Conservation (phyloP, 2,797 vertebrate genomes). For the Sebastes alutus region DNA sequence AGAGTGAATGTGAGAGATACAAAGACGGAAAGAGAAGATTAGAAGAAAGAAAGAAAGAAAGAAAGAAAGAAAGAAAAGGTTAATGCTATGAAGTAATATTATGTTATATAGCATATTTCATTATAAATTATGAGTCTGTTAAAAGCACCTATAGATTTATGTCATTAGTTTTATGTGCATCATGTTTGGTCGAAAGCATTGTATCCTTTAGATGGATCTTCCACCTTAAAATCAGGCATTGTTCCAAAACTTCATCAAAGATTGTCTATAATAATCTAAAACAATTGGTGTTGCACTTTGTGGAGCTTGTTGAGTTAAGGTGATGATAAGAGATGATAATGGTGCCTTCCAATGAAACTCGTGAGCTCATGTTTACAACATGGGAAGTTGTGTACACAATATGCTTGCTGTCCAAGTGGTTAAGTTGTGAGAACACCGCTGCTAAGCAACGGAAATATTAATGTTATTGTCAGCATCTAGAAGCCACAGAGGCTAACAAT, state of each 20-base stretch:
- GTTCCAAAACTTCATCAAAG: not conserved
- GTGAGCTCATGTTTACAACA: not conserved
- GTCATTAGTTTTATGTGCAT: not conserved
- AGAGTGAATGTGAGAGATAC: constrained; percentile 41
- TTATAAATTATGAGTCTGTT: not conserved
- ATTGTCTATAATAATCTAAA: not conserved
- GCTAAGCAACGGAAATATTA: not conserved
- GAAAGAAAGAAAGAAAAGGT: not conserved
- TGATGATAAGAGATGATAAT: not conserved
- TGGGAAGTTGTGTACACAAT: not conserved
- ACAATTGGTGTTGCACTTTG: not conserved
- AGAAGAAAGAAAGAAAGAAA: not conserved
- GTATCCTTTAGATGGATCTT: not conserved
- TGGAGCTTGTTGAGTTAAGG: not conserved
- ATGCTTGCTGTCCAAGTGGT: not conserved
- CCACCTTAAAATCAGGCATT: not conserved
- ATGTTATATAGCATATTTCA: not conserved
- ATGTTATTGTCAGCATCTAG: not conserved
- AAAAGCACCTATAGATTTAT: not conserved
- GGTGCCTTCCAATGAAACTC: not conserved
- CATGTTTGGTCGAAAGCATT: not conserved
- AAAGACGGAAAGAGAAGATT: constrained; percentile 35
- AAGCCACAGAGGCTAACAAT: not conserved
- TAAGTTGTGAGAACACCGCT: not conserved
- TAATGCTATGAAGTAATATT: not conserved